Evolutionary conservation across 2,888 invertebrate species (phyloP).

Genomic region (Xylocampa areola): DNA sequence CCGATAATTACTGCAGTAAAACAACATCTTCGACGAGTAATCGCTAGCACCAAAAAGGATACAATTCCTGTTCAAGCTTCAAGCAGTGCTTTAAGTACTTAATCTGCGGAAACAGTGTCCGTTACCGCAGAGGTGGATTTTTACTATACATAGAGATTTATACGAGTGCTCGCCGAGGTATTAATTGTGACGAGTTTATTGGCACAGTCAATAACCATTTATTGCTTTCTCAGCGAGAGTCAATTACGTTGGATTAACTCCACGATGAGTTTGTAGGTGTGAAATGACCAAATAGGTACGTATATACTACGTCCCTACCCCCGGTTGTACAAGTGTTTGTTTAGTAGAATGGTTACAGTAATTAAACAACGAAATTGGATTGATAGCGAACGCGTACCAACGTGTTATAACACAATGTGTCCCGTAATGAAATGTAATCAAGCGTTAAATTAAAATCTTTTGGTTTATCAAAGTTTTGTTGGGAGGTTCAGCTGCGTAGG

Average conservation of each 20-base stretch:
- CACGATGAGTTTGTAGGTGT: constrained; percentile 73
- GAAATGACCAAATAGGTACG: constrained; percentile 50
- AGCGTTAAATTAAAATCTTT: constrained; percentile 79
- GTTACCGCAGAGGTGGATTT: constrained; percentile 39
- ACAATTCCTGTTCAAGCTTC: constrained; percentile 14
- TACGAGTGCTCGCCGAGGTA: constrained; percentile 63
- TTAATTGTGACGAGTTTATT: constrained; percentile 83
- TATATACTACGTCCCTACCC: constrained; percentile 20
- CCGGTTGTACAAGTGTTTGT: constrained; percentile 56
- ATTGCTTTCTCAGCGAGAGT: constrained; percentile 83
- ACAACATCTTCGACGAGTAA: constrained; percentile 14
- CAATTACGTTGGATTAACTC: constrained; percentile 85
- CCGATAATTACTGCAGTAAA: background rate
- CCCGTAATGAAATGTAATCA: constrained; percentile 79
- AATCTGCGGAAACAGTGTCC: constrained; percentile 51
- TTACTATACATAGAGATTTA: constrained; percentile 56
- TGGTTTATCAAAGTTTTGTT: constrained; percentile 64
- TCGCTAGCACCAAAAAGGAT: constrained; percentile 14
- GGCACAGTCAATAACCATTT: constrained; percentile 83
- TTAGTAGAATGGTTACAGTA: constrained; percentile 75
- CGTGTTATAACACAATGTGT: constrained; percentile 76
- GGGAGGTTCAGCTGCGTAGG: constrained; percentile 24
- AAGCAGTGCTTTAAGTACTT: too few relatives aligned
- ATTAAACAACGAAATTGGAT: constrained; percentile 79
- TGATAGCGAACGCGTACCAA: constrained; percentile 72